These are phyloP conservation scores for Anarhynchus alexandrinus DNA, from an alignment of 2,113 vertebrate species.

Conservation along the genomic window DNA sequence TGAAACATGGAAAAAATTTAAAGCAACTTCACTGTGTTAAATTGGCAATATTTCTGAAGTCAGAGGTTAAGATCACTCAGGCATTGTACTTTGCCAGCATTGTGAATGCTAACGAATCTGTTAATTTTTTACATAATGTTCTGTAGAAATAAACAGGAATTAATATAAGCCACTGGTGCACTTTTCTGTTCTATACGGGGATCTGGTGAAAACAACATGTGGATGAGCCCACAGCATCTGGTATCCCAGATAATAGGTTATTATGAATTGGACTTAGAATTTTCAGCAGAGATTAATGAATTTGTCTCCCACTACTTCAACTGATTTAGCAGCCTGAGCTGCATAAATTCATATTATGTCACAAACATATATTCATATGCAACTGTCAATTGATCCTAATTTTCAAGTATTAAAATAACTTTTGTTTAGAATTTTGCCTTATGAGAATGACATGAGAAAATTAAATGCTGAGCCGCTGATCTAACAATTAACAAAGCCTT, in stretches of 20 bases:
- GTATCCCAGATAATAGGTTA: background rate
- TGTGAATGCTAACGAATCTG: slow-evolving; percentile 58
- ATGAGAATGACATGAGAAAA: background rate
- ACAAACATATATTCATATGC: background rate
- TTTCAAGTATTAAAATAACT: slow-evolving; percentile 26
- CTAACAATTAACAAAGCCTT: slow-evolving; percentile 32
- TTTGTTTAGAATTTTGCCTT: slow-evolving; percentile 44
- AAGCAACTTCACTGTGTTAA: slow-evolving; percentile 48
- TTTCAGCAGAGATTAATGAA: background rate
- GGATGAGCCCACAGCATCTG: background rate
- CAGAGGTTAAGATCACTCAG: slow-evolving; percentile 32
- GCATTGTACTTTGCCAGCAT: slow-evolving; percentile 63
- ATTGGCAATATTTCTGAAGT: slow-evolving; percentile 49
- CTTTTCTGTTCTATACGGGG: slow-evolving; percentile 58
- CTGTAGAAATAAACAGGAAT: slow-evolving; percentile 67
- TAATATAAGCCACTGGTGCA: slow-evolving; percentile 53
- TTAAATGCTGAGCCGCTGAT: background rate
- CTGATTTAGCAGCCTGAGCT: slow-evolving; percentile 7
- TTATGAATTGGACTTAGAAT: background rate
- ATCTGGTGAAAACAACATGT: slow-evolving; percentile 1
- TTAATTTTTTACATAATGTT: slow-evolving; percentile 60
- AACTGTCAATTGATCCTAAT: background rate
- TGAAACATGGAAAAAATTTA: background rate
- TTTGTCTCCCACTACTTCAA: background rate
- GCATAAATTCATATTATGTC: background rate